These are phyloP conservation scores for Drosophila sordidapex DNA, from an alignment of 2,888 invertebrate genomes.

Conservation along the genomic window DNA sequence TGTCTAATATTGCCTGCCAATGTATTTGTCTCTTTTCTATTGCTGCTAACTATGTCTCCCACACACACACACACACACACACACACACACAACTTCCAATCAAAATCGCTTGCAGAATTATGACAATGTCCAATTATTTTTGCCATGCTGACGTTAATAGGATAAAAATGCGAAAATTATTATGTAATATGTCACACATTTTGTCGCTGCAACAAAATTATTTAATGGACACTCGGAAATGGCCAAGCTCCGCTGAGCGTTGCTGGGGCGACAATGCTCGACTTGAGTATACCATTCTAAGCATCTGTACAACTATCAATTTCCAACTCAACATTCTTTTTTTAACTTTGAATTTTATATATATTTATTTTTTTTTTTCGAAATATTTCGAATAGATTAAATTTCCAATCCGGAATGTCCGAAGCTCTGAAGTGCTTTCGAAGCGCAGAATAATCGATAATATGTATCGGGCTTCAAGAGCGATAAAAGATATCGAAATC, in stretches of 20 bases:
- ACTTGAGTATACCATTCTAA: slow-evolving; percentile 24
- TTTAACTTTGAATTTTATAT: background rate
- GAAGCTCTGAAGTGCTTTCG: background rate
- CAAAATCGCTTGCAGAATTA: slow-evolving; percentile 50
- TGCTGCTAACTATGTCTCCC: background rate
- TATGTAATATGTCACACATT: slow-evolving; percentile 66
- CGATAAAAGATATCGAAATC: background rate
- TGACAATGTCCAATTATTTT: slow-evolving; percentile 69
- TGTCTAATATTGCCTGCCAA: slow-evolving; percentile 11
- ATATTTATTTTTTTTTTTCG: too few species aligned
- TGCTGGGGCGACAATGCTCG: background rate
- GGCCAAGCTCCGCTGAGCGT: background rate
- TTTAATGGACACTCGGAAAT: slow-evolving; percentile 43
- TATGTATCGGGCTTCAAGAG: background rate
- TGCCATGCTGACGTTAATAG: slow-evolving; percentile 63
- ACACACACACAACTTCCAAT: slow-evolving; percentile 43
- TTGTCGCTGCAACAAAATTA: slow-evolving; percentile 52
- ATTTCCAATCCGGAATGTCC: background rate
- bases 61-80: background rate
- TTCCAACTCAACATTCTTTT: background rate
- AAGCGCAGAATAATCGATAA: background rate
- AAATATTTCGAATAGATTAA: background rate
- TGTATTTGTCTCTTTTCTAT: background rate
- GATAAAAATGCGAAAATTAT: slow-evolving; percentile 70
- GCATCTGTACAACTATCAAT: background rate